phyloP scores from a whole-genome alignment of 2,113 vertebrate species.

The Cichladusa arquata region DNA sequence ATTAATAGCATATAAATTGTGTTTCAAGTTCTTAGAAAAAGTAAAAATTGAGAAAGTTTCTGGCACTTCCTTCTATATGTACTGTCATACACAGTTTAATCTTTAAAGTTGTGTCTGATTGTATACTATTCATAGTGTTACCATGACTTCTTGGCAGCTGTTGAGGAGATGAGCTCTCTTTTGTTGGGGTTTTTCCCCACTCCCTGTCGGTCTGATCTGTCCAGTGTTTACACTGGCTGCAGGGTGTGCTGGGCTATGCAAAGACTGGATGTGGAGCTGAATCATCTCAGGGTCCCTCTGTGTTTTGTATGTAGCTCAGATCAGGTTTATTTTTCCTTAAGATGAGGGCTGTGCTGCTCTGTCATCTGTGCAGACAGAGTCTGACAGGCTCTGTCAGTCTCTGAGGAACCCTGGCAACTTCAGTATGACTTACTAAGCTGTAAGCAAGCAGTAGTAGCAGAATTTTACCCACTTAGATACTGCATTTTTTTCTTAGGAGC shows the following conservation, averaged over 20 bases:
- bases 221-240: not conserved
- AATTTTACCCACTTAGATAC: not conserved
- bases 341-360: not conserved
- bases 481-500: not conserved
- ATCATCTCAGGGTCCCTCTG: not conserved
- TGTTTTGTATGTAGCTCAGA: not conserved
- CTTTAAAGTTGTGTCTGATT: not conserved
- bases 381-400: not conserved
- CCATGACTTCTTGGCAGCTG: not conserved
- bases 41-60: not conserved
- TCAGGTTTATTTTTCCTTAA: not conserved
- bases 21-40: not conserved
- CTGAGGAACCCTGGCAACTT: not conserved
- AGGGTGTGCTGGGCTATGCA: not conserved
- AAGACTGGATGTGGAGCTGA: not conserved
- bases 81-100: not conserved
- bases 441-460: not conserved
- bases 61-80: not conserved
- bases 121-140: not conserved
- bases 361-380: not conserved
- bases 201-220: not conserved
- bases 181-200: rapidly evolving
- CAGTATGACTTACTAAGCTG: not conserved
- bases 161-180: not conserved
- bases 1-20: not conserved